A percentile compares a stretch with the other conserved stretches of the same genome.
phyloP scores from a whole-genome alignment of 1,140 invertebrate genomes.

The Aphaenogaster ashmeadi region DNA sequence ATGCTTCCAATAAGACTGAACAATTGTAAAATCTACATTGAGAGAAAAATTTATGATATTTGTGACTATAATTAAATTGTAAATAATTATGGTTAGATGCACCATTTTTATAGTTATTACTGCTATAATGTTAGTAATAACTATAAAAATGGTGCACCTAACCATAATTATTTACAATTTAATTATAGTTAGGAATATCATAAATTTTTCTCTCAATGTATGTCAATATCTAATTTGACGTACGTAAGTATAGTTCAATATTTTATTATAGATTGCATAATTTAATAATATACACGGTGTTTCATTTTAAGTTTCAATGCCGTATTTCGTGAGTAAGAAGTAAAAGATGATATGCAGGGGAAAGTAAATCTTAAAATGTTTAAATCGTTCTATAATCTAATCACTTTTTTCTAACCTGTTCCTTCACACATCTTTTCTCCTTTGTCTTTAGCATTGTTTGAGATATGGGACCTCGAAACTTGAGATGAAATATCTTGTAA shows the following conservation, averaged over 20 bases:
- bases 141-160: too few relatives aligned
- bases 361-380: background rate
- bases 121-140: too few relatives aligned
- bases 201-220: too few relatives aligned
- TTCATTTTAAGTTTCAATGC: slow-evolving; percentile 6
- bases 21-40: background rate
- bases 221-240: background rate
- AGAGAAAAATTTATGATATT: too few relatives aligned
- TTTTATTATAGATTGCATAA: background rate
- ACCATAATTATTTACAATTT: too few relatives aligned
- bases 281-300: background rate
- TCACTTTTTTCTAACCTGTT: background rate
- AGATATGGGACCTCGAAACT: background rate
- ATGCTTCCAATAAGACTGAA: background rate
- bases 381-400: slow-evolving; percentile 16
- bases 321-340: background rate
- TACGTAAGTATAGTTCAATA: background rate
- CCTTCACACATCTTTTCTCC: background rate
- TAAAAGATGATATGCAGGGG: background rate
- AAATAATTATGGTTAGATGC: too few relatives aligned
- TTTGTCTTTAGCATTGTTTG: background rate
- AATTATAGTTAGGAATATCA: too few relatives aligned
- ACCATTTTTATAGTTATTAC: too few relatives aligned
- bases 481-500: background rate
- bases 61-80: too few relatives aligned